A percentile compares a stretch with the other conserved stretches of the same genome.
Conservation (phyloP, 2,888 invertebrate species). For the Mythimna impura region DNA sequence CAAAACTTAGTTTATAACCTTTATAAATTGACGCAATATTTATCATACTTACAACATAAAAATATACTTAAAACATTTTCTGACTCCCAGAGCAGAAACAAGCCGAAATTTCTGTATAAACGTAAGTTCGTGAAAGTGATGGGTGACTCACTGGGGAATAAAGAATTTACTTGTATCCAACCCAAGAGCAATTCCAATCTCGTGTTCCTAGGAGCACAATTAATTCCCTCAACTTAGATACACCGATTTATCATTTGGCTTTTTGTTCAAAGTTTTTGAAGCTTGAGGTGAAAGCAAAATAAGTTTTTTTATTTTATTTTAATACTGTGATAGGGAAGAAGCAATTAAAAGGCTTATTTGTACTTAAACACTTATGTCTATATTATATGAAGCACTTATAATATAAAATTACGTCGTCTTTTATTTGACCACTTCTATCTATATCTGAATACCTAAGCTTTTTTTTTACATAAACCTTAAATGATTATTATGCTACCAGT, state of each 20-base stretch:
- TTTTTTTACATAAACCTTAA: no score
- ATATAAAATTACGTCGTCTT: no score
- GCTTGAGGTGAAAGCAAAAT: slow-evolving; percentile 14
- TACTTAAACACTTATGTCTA: no score
- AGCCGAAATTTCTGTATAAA: slow-evolving; percentile 41
- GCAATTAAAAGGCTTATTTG: no score
- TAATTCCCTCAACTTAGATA: slow-evolving; percentile 70
- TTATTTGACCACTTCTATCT: no score
- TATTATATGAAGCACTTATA: no score
- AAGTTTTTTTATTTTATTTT: slow-evolving; percentile 38
- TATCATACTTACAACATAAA: slow-evolving; percentile 45
- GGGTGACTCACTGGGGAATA: slow-evolving; percentile 58
- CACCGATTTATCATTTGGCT: slow-evolving; percentile 70
- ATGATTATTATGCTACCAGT: no score
- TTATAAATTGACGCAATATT: slow-evolving; percentile 25
- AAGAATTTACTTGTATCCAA: slow-evolving; percentile 64
- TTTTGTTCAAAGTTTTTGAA: slow-evolving; percentile 61
- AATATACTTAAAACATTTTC: slow-evolving; percentile 49
- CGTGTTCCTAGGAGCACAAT: slow-evolving; percentile 67
- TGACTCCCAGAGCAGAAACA: slow-evolving; percentile 35
- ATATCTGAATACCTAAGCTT: no score
- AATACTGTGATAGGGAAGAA: neutral
- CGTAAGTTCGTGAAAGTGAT: slow-evolving; percentile 58
- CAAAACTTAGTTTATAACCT: slow-evolving; percentile 28
- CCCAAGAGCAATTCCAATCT: slow-evolving; percentile 63